Evolutionary conservation across 2,888 invertebrate species (phyloP), one percentile per base, ranked within the genome.

Genomic region (Pogonocherus hispidulus): DNA sequence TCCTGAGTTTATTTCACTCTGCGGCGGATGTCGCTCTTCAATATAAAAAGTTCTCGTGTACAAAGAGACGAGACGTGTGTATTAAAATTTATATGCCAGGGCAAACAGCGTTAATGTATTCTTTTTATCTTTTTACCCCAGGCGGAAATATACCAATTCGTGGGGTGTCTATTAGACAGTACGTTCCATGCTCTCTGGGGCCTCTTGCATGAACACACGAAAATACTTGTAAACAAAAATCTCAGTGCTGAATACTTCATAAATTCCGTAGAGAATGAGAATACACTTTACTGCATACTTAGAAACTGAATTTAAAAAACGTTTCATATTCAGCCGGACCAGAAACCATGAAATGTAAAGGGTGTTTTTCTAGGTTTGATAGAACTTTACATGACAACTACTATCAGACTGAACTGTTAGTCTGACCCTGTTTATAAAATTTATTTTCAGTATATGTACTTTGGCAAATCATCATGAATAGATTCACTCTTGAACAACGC

Each of bases 21-120:
- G 14, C n/a, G 35, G 55, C 19, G 37, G 55, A 55, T 46, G 37
- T 51, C 32, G 51, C 14, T 57, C 51, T 16, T 23, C 23, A 52
- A 52, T 54, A 18, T 62, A 54, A 66, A 60, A 59, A n/a, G 9
- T 16, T 47, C 55, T 20, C 32, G 35, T 18, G 20, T 27, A 9
- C 35, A 41, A 44, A 46, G 37, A 62, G 60, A 47, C 35, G 22
- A 55, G 52, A 62, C 66, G 60, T 66, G 66, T 54, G 54, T 54
- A 66, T 66, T 66, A 49, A 66, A 62, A 66, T 66, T 66, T 66
- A 66, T 66, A 62, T 49, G 54, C 35, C 5, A 54, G 60, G 20
- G 66, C 51, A 66, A 66, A 66, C 66, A 66, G 20, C 20, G 54
- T 20, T 55, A 62, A 66, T 66, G 49, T 62, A 60, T 66, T 66